Conservation (phyloP, 2,888 invertebrate species). For the Apomyelois bistriatella region DNA sequence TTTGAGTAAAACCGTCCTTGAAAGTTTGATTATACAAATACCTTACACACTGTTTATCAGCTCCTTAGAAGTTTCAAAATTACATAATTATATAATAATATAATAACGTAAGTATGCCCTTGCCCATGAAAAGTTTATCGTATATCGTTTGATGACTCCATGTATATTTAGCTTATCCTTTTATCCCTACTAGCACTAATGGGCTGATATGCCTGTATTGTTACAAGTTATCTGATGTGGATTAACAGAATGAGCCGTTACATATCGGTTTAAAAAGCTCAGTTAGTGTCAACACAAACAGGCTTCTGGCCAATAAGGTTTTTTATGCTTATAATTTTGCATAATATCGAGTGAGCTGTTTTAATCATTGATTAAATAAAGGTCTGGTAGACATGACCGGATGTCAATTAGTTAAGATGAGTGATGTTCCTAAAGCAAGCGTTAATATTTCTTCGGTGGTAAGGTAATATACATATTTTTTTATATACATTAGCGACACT, state of each 20-base stretch:
- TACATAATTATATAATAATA: neutral
- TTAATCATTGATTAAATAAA: neutral
- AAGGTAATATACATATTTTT: slow-evolving; percentile 30
- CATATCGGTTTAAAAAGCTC: slow-evolving; percentile 15
- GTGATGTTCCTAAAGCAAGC: slow-evolving; percentile 31
- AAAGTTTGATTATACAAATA: neutral
- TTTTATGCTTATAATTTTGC: neutral
- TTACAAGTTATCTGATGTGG: slow-evolving; percentile 44
- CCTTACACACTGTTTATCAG: neutral
- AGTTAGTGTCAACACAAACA: neutral
- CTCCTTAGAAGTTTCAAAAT: neutral
- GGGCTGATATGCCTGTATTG: slow-evolving; percentile 58
- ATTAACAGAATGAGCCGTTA: slow-evolving; percentile 32
- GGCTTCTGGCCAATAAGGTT: neutral
- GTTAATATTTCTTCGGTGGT: slow-evolving; percentile 29
- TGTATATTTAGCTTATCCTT: slow-evolving; percentile 56
- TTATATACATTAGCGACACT: too few relatives aligned
- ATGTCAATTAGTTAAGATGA: slow-evolving; percentile 9
- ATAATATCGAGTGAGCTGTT: neutral
- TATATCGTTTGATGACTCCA: slow-evolving; percentile 46
- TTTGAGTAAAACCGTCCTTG: too few relatives aligned
- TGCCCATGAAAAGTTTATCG: slow-evolving; percentile 52
- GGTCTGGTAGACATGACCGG: neutral
- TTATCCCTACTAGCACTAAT: slow-evolving; percentile 54
- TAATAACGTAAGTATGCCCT: slow-evolving; percentile 29